A percentile compares a stretch with the other conserved stretches of the same genome.
phyloP scores from a whole-genome alignment of 2,797 vertebrate genomes.

The Intellagama lesueurii region DNA sequence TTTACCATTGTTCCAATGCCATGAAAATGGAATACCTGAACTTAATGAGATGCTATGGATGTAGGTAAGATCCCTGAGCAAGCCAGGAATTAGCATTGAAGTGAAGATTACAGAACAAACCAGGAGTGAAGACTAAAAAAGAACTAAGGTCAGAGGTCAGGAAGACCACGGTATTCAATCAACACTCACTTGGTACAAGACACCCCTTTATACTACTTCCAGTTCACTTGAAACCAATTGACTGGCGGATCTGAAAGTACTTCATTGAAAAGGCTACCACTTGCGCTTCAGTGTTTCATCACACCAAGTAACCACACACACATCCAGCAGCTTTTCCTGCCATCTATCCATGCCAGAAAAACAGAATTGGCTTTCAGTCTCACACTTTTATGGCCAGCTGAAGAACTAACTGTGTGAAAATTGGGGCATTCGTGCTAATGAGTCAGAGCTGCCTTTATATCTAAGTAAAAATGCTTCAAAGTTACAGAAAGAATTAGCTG shows the following conservation, averaged over 20 bases:
- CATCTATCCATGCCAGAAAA: not conserved
- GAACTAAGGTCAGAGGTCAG: not conserved
- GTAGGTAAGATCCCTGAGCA: not conserved
- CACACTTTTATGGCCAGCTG: no score
- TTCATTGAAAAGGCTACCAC: not conserved
- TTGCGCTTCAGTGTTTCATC: not conserved
- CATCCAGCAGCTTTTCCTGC: not conserved
- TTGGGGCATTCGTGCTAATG: not conserved
- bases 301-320: not conserved
- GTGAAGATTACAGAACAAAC: not conserved
- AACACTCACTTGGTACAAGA: not conserved
- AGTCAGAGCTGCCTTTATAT: not conserved
- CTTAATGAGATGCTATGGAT: no score
- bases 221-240: not conserved
- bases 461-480: not conserved
- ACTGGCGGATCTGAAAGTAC: not conserved
- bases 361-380: not conserved
- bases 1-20: no score
- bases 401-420: no score
- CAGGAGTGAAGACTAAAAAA: not conserved
- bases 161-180: not conserved
- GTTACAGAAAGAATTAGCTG: not conserved
- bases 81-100: not conserved
- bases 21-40: no score
- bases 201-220: not conserved